Base-by-base conservation (phyloP, 2,888 invertebrate species). In the Melanchra persicariae region DNA sequence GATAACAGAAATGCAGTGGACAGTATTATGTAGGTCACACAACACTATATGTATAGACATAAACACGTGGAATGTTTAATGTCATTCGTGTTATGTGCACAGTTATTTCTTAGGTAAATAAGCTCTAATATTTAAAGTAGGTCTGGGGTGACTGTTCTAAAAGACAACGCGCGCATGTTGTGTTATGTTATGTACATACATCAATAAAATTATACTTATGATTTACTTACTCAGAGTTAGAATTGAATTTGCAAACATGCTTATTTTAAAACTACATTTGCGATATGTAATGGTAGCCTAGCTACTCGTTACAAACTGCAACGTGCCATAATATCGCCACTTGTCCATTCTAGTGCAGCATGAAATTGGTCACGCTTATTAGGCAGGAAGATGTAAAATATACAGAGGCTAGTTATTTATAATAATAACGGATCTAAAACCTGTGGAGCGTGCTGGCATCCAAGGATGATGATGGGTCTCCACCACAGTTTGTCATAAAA, bases 1-100 rank as follows among this genome's bases (percentile, higher is more conserved):
- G 95, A 95, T 93, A 94, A 94, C 91, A 93, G 88, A 92, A 89
- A 89, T 92, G 92, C 92, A 93, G 89, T 93, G 91, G 92, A 91
- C 91, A 91, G 87, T 88, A 88, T 86, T 79, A 90, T 88, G 88
- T 90, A 91, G 93, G 92, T 93, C 93, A 90, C 87, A 78, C 81
- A 76, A 82, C 74, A 45, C 63, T 74, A 71, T 78, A 77, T 63
- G 69, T 64, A 72, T 70, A 75, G 10, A 43, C 57, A 37, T 70
- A 70, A 58, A 55, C 73, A 66, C 70, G 74, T 76, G 60, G 61
- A 65, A 55, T 66, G 60, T 57, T 59, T 66, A 61, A 77, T 74
- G 71, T 51, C 71, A 74, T 74, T 75, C 65, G 66, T 62, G 70
- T 74, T 74, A 77, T 68, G 67, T 68, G 71, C 70, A 57, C 52